Evolutionary conservation across 2,113 vertebrate species (phyloP), one percentile per base, ranked within the genome.

Genomic region (Prochilodus magdalenae): DNA sequence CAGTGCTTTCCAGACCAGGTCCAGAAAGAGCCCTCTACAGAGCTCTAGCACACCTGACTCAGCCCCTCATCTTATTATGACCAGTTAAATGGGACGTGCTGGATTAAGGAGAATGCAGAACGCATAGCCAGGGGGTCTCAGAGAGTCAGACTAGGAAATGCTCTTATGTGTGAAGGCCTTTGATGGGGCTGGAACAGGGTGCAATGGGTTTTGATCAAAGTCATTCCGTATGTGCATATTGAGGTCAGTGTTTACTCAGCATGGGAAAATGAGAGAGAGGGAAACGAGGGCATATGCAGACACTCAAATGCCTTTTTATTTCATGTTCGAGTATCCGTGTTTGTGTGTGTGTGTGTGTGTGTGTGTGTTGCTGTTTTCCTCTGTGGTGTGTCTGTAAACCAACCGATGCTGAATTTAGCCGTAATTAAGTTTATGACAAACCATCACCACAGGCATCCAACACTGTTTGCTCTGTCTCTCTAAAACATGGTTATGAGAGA

Each of bases 401-500:
- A 75, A 72, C 59, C 36, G 8, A 66, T 60, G 83, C 77, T 82
- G 80, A 85, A 80, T 87, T 83, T 85, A 75, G 75, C 44, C 73
- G 53, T 87, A 87, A 87, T 87, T 87, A 87, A 62, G 57, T 75
- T 87, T 75, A 85, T 74, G 75, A 71, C 77, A 81, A 85, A 63
- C 73, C 63, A 12, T 65, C 80, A 72, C 86, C 73, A 69, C 83
- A 80, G 69, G 86, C 73, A 26, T 69, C 29, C 33, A 40, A 57
- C 70, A 59, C 40, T 63, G 69, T 67, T 78, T 59, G 73, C 81
- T 71, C 26, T 71, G n/a, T 24, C 57, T 24, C 57, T 12, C 57
- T 22, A 14, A 60, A 10, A 60, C 57, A 60, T 3, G 74, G 40
- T 29, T n/a, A 71, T 2, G 18, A 55, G 63, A 51, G 49, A 51